Evolutionary conservation across 1,140 invertebrate species (phyloP).

Genomic region (Neotoxoptera formosana): DNA sequence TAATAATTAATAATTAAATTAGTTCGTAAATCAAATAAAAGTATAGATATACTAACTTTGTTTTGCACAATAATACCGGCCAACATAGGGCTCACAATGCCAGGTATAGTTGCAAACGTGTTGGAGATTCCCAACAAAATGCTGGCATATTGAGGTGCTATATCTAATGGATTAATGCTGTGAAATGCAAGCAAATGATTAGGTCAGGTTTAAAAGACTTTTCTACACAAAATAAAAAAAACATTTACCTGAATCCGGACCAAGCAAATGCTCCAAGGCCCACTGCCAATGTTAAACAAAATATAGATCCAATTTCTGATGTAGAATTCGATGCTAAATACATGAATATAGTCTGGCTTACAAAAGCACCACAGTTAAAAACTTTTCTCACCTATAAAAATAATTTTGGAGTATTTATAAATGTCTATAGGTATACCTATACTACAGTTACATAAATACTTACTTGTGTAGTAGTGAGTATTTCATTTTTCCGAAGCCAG

Average conservation of each 20-base stretch:
- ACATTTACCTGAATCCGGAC: slow-evolving; percentile 79
- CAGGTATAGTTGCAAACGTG: slow-evolving; percentile 86
- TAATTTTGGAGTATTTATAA: background rate
- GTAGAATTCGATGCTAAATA: slow-evolving; percentile 75
- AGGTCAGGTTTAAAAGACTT: background rate
- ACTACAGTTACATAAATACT: background rate
- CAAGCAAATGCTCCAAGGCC: slow-evolving; percentile 88
- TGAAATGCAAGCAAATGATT: slow-evolving; percentile 63
- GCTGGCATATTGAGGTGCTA: slow-evolving; percentile 83
- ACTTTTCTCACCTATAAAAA: slow-evolving; percentile 70
- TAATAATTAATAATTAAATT: background rate
- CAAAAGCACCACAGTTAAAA: slow-evolving; percentile 81
- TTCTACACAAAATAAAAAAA: background rate
- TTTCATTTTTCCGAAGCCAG: slow-evolving; percentile 70
- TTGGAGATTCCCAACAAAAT: slow-evolving; percentile 89
- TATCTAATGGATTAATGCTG: slow-evolving; percentile 87
- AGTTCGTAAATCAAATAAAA: background rate
- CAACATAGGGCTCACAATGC: slow-evolving; percentile 82
- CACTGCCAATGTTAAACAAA: slow-evolving; percentile 83
- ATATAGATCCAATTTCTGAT: slow-evolving; percentile 72
- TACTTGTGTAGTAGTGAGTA: slow-evolving; percentile 74
- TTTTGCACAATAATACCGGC: slow-evolving; percentile 79
- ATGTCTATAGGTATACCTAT: background rate
- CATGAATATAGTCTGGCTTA: slow-evolving; percentile 86
- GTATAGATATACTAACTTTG: slow-evolving; percentile 66